Conservation (phyloP, 2,113 vertebrate genomes). For the Nematolebias whitei region DNA sequence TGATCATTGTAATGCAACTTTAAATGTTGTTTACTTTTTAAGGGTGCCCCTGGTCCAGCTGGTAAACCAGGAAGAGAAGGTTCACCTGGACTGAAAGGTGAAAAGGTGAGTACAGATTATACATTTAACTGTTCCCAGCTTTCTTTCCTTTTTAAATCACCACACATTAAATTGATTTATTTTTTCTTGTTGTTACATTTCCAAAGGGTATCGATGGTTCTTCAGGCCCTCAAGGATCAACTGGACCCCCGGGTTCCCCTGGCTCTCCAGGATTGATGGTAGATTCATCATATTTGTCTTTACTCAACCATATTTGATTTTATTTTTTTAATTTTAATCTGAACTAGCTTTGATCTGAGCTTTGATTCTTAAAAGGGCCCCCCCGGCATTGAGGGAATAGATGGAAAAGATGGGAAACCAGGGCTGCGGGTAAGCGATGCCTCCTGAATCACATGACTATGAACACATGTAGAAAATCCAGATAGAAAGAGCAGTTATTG, state of each 20-base stretch:
- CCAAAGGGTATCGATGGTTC: slow-evolving; percentile 87
- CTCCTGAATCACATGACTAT: neutral
- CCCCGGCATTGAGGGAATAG: slow-evolving; percentile 89
- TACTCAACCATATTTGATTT: neutral
- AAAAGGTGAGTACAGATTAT: slow-evolving; percentile 80
- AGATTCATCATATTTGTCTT: neutral
- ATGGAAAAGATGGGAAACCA: slow-evolving; percentile 93
- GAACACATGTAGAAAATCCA: neutral
- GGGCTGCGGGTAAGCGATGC: slow-evolving; percentile 83
- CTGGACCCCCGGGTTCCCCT: slow-evolving; percentile 81
- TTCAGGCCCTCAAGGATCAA: slow-evolving; percentile 82
- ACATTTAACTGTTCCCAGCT: neutral
- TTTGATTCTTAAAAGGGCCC: slow-evolving; percentile 81
- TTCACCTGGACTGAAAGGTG: slow-evolving; percentile 82
- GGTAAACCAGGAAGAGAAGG: slow-evolving; percentile 88
- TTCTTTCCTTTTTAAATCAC: neutral
- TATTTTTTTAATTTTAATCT: neutral
- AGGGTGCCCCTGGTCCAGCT: slow-evolving; percentile 89
- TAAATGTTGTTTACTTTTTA: slow-evolving; percentile 10
- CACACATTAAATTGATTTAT: slow-evolving; percentile 10
- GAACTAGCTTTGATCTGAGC: slow-evolving; percentile 3
- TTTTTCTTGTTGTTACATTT: neutral
- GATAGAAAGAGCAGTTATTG: neutral
- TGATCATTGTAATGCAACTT: neutral
- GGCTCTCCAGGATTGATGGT: slow-evolving; percentile 85